These are phyloP conservation scores for Troides helena DNA, from an alignment of 2,888 invertebrate genomes.

Conservation along the genomic window DNA sequence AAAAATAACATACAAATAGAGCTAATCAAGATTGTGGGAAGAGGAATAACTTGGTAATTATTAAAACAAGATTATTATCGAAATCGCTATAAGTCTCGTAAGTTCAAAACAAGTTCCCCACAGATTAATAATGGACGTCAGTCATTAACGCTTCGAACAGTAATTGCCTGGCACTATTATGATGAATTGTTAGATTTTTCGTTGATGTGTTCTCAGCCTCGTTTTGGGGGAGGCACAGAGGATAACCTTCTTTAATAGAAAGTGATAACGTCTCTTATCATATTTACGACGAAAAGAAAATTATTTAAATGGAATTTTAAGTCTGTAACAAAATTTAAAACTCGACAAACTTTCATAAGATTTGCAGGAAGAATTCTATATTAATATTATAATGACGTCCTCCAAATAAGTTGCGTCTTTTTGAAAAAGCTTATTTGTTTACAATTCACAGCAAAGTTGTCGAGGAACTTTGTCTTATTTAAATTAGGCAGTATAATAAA, in stretches of 20 bases:
- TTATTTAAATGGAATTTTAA: conserved; percentile 12
- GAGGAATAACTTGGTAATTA: conserved; percentile 75
- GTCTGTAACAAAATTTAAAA: conserved; percentile 20
- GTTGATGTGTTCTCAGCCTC: conserved; percentile 63
- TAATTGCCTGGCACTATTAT: conserved; percentile 76
- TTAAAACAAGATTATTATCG: conserved; percentile 78
- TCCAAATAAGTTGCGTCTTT: conserved; percentile 48
- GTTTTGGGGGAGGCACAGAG: conserved; percentile 61
- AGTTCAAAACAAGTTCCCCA: conserved; percentile 69
- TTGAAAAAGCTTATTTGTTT: conserved; percentile 69
- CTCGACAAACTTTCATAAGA: conserved; percentile 31
- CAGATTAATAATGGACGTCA: conserved; percentile 72
- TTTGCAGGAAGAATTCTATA: conserved; percentile 14
- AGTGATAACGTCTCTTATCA: conserved; percentile 31
- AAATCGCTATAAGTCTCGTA: conserved; percentile 71
- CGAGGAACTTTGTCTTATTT: conserved; percentile 75
- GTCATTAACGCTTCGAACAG: conserved; percentile 77
- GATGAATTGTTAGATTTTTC: conserved; percentile 75
- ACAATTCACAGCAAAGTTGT: conserved; percentile 65
- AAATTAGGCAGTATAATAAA: conserved; percentile 76
- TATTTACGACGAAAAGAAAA: not conserved
- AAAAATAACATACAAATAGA: conserved; percentile 74
- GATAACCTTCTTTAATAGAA: conserved; percentile 58
- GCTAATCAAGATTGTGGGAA: conserved; percentile 73
- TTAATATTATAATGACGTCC: conserved; percentile 18